Evolutionary conservation across 92 coral and sea anemone species (phyloP).

Genomic region (Actinostola sp.): DNA sequence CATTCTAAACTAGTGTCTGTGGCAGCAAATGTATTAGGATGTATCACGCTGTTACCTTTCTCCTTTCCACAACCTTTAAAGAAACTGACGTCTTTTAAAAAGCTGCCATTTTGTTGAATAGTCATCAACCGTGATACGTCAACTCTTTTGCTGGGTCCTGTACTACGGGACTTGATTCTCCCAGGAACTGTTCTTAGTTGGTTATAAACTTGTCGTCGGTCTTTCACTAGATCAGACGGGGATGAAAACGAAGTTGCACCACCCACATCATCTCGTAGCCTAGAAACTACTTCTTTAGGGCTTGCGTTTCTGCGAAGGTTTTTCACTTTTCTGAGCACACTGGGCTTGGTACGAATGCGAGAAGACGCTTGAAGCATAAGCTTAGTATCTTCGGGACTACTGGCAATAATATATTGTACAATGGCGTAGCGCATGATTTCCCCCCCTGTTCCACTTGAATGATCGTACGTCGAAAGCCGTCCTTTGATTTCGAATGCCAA

Average conservation of each 20-base stretch:
- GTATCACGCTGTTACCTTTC: too few relatives aligned
- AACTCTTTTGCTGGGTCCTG: conserved; percentile 43
- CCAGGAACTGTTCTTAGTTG: conserved; percentile 46
- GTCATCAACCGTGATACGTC: conserved; percentile 42
- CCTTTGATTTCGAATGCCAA: conserved; percentile 37
- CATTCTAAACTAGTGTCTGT: too few relatives aligned
- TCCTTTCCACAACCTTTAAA: conserved; percentile 10
- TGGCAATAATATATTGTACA: too few relatives aligned
- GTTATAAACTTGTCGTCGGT: conserved; percentile 51
- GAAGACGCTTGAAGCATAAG: conserved; percentile 4
- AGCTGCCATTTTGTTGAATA: conserved; percentile 27
- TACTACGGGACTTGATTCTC: conserved; percentile 30
- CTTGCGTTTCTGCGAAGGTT: conserved; percentile 24
- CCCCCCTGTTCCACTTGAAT: conserved; percentile 23
- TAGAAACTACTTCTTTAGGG: conserved; percentile 40
- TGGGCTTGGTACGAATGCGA: conserved; percentile 54
- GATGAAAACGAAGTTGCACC: conserved; percentile 31
- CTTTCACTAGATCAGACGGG: conserved; percentile 47
- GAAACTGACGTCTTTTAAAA: conserved; percentile 38
- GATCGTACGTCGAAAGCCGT: conserved; percentile 11
- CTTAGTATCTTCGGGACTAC: too few relatives aligned
- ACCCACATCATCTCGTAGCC: conserved; percentile 27
- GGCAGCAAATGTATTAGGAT: too few relatives aligned
- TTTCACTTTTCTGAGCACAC: conserved; percentile 36
- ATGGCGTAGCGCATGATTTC: neutral